These are phyloP conservation scores for Drosophila ficusphila DNA, from an alignment of 1,140 invertebrate species.

Conservation along the genomic window DNA sequence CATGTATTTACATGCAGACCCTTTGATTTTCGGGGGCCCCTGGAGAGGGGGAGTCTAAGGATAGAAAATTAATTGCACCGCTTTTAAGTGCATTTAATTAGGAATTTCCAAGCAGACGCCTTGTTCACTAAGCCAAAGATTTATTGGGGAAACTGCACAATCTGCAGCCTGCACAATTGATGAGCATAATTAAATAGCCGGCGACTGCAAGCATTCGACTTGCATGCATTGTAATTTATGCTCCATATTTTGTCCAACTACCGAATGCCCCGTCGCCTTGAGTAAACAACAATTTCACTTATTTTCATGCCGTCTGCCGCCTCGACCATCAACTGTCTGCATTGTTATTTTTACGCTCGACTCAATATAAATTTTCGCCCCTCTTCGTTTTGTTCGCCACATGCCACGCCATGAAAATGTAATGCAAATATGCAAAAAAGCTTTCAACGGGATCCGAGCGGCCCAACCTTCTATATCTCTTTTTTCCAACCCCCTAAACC, in stretches of 20 bases:
- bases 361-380: conserved; percentile 77
- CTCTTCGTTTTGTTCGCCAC: conserved; percentile 47
- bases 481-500: not conserved
- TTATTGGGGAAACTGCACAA: conserved; percentile 56
- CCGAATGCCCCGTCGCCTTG: conserved; percentile 50
- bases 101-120: conserved; percentile 55
- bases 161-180: conserved; percentile 62
- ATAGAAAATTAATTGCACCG: conserved; percentile 61
- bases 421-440: conserved; percentile 79
- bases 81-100: conserved; percentile 78
- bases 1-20: conserved; percentile 27
- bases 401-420: conserved; percentile 76
- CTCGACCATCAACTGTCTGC: conserved; percentile 61
- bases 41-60: conserved; percentile 45
- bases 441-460: conserved; percentile 58
- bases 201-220: conserved; percentile 30
- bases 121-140: conserved; percentile 57
- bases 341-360: conserved; percentile 82
- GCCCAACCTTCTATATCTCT: conserved; percentile 3
- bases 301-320: conserved; percentile 78
- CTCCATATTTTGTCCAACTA: conserved; percentile 55
- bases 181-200: conserved; percentile 78
- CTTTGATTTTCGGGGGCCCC: conserved; percentile 33
- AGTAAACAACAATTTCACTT: conserved; percentile 82
- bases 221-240: conserved; percentile 79